A percentile compares a stretch with the other conserved stretches of the same genome.
These are phyloP conservation scores for Gymnobelideus leadbeateri DNA, from an alignment of 2,113 vertebrate species.

Conservation along the genomic window DNA sequence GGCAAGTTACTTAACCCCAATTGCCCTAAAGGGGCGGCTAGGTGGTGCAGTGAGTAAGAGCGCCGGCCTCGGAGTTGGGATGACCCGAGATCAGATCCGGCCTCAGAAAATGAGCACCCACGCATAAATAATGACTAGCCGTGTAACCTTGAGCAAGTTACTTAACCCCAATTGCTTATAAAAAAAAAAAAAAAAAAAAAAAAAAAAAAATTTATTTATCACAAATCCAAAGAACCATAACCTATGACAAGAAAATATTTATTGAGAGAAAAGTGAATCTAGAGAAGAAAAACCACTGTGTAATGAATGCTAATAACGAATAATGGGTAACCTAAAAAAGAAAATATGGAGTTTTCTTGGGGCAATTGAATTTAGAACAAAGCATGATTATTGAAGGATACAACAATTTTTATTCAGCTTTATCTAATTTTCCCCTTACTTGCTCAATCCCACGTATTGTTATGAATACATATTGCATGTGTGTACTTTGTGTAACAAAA, in stretches of 20 bases:
- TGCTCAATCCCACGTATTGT: slow-evolving; percentile 16
- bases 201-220: background rate
- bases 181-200: no score
- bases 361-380: background rate
- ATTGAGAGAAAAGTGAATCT: background rate
- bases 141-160: no score
- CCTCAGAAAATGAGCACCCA: no score
- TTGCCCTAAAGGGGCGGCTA: no score
- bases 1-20: no score
- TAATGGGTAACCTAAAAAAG: background rate
- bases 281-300: background rate
- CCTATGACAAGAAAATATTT: background rate
- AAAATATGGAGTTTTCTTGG: slow-evolving; percentile 5
- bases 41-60: no score
- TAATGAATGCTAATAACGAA: background rate
- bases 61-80: no score
- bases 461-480: slow-evolving; percentile 41
- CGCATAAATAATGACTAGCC: no score
- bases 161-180: no score
- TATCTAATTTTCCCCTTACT: background rate
- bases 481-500: slow-evolving; percentile 55
- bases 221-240: background rate
- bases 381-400: background rate
- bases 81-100: no score
- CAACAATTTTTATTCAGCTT: background rate